Evolutionary conservation across 1,140 invertebrate species (phyloP), one percentile per base, ranked within the genome.

Genomic region (Chrysomallon squamiferum): DNA sequence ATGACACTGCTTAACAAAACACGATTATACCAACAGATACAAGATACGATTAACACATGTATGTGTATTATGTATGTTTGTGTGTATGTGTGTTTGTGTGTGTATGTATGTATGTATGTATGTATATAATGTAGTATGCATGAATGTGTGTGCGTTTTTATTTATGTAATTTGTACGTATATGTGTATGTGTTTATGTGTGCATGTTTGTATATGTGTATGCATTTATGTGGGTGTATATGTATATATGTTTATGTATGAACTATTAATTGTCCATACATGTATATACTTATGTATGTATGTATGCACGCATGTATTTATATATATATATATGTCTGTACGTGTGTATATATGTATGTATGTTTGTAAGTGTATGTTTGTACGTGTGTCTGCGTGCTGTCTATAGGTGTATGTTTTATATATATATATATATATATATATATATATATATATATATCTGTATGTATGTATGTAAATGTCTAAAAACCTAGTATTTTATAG

Each of bases 151-250:
- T 47, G 30, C 59, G 64, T 49, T n/a, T 65, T 32, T 59, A 25
- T 59, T 30, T 60, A 27, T 59, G 64, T 60, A 29, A 41, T 65
- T 9, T 65, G 35, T 65, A 35, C 41, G 52, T 59, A 52, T 59
- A 35, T 65, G 63, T 59, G 50, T 59, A 25, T 56, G 13, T 56
- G 52, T 56, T 27, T 25, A 18, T 56, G n/a, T 56, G 27, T 56
- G 52, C n/a, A n/a, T 49, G 33, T 65, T 32, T 59, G 38, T 59
- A 35, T 60, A 27, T 59, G 64, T 60, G 43, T 45, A 29, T 60
- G 56, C 30, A 0, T 66, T 35, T 65, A 41, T 65, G 41, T 65
- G 35, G 59, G 54, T 58, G 52, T 59, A 52, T 59, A 35, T 65
- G 63, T 59, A 35, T 59, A 25, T 56, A 4, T 56, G 52, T 56